A percentile compares a stretch with the other conserved stretches of the same genome.
These are phyloP conservation scores for zebrafish (Danio rerio) DNA, from an alignment of 2,113 vertebrate species.

Conservation along the genomic window DNA sequence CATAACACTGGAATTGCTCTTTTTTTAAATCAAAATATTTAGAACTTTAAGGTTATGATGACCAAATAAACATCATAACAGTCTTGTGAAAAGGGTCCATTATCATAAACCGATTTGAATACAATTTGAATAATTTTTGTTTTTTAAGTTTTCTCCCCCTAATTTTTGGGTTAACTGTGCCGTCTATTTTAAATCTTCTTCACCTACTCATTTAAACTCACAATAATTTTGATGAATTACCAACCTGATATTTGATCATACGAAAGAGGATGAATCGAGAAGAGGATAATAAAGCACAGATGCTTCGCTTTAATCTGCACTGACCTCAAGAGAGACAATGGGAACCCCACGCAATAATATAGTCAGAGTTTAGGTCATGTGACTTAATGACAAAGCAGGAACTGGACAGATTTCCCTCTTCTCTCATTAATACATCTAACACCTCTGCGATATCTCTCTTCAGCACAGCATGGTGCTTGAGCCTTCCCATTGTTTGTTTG, in stretches of 20 bases:
- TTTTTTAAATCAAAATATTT: too few species aligned
- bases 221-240: not conserved
- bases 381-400: constrained; percentile 6
- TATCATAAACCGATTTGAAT: too few species aligned
- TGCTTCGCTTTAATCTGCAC: constrained; percentile 18
- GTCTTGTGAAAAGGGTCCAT: too few species aligned
- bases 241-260: not conserved
- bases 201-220: not conserved
- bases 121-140: too few species aligned
- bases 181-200: not conserved
- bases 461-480: constrained; percentile 3
- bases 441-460: not conserved
- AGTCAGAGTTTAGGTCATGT: not conserved
- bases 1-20: too few species aligned
- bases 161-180: too few species aligned
- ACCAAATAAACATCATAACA: too few species aligned
- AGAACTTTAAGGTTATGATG: too few species aligned
- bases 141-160: too few species aligned
- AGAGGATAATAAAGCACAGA: not conserved
- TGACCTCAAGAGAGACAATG: constrained; percentile 9
- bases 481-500: constrained; percentile 27
- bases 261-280: not conserved
- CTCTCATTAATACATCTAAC: not conserved
- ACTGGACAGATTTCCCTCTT: constrained; percentile 24
- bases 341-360: not conserved